Conservation (phyloP, 2,797 vertebrate species). For the Microchirus variegatus region DNA sequence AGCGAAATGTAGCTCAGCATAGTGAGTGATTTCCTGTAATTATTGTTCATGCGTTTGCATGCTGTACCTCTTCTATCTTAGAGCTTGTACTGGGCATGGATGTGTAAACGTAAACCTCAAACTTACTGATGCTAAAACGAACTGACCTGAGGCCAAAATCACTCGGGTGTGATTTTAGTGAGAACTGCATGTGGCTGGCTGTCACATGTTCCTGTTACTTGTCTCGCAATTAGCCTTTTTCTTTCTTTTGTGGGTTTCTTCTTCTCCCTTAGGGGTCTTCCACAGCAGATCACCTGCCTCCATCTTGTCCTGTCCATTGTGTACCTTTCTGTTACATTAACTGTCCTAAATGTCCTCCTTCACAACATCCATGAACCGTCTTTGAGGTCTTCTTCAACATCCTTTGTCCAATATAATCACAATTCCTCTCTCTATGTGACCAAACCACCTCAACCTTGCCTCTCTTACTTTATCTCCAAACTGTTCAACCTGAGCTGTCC, state of each 20-base stretch:
- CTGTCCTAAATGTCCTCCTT: too few relatives aligned
- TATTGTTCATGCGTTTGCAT: background rate
- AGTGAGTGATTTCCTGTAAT: background rate
- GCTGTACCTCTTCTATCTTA: background rate
- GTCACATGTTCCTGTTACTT: constrained; percentile 32
- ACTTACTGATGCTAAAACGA: background rate
- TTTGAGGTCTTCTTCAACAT: too few relatives aligned
- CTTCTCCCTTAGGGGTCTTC: background rate
- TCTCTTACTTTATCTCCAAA: too few relatives aligned
- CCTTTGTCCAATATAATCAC: too few relatives aligned
- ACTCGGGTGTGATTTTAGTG: constrained; percentile 24
- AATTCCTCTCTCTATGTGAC: too few relatives aligned
- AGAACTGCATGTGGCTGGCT: background rate
- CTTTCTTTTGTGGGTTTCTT: background rate
- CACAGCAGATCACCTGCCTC: background rate
- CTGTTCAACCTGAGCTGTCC: too few relatives aligned
- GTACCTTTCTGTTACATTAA: too few relatives aligned
- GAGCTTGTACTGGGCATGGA: background rate
- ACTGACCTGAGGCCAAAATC: constrained; percentile 32
- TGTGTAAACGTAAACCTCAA: background rate
- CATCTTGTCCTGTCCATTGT: too few relatives aligned
- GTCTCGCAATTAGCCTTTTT: constrained; percentile 13
- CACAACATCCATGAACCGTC: too few relatives aligned
- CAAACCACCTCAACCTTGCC: too few relatives aligned
- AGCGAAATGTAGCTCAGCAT: background rate